Evolutionary conservation across 35 echinoderm and acorn worm genomes (phyloP).

Genomic region (Holothuria glaberrima): DNA sequence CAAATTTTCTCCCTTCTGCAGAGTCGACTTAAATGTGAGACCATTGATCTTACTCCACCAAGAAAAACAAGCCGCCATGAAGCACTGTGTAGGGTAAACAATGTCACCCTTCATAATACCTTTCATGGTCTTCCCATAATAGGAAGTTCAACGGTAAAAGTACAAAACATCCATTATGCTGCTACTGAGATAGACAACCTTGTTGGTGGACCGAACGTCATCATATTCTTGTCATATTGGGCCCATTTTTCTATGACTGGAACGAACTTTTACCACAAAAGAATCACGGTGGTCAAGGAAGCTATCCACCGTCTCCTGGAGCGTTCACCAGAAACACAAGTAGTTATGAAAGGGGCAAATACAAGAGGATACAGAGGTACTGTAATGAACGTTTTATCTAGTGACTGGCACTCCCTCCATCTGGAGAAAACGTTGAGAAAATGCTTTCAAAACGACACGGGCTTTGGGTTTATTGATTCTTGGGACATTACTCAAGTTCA

Average conservation of each 20-base stretch:
- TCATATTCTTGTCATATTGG: slow-evolving; percentile 22
- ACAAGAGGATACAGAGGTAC: not conserved
- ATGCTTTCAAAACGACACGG: not conserved
- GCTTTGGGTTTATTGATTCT: slow-evolving; percentile 13
- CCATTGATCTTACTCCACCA: not conserved
- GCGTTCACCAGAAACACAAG: not conserved
- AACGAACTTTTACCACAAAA: not conserved
- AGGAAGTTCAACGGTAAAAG: not conserved
- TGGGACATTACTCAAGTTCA: slow-evolving; percentile 20
- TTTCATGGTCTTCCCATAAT: not conserved
- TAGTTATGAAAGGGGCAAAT: slow-evolving; percentile 19
- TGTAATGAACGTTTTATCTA: not conserved
- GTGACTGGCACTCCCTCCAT: not conserved
- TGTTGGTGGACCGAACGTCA: not conserved
- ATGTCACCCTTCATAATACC: not conserved
- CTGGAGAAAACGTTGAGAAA: not conserved
- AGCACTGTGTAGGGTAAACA: not conserved
- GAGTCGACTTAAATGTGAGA: not conserved
- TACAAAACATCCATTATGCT: not conserved
- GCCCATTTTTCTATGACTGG: slow-evolving; percentile 6
- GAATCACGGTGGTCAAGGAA: not conserved
- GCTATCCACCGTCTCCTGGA: not conserved
- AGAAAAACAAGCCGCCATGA: not conserved
- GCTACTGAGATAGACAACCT: not conserved
- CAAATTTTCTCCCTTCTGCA: not conserved